Evolutionary conservation across 2,797 vertebrate species (phyloP).

Genomic region (Squalus acanthias): DNA sequence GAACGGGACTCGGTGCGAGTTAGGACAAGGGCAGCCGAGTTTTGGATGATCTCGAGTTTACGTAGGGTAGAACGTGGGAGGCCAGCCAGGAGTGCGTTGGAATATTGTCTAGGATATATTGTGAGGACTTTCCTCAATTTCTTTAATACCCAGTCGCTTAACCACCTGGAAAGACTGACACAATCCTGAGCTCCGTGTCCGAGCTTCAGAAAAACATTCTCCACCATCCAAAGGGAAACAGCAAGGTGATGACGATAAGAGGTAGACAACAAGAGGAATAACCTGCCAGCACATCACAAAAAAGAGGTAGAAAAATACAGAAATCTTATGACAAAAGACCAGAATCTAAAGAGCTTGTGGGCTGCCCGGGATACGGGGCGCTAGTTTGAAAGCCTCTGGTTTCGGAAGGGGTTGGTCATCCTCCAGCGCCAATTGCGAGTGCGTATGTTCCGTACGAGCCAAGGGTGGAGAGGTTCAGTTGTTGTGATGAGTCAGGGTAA

Average conservation of each 20-base stretch:
- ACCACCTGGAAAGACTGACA: neutral
- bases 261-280: neutral
- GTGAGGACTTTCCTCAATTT: neutral
- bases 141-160: neutral
- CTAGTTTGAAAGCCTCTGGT: neutral
- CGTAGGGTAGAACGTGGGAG: too few relatives aligned
- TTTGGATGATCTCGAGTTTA: too few relatives aligned
- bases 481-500: neutral
- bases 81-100: too few relatives aligned
- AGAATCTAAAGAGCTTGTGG: neutral
- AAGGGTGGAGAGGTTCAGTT: neutral
- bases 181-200: neutral
- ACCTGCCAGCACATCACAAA: neutral
- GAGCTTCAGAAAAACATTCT: too few relatives aligned
- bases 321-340: neutral
- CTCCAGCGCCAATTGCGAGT: neutral
- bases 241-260: neutral
- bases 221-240: neutral
- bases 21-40: too few relatives aligned
- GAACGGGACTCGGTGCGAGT: too few relatives aligned
- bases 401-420: neutral
- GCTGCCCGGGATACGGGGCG: neutral
- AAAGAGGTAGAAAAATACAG: neutral
- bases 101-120: neutral
- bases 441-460: neutral